Evolutionary conservation across 1,140 invertebrate species (phyloP).

Genomic region (Calephelis virginiensis): DNA sequence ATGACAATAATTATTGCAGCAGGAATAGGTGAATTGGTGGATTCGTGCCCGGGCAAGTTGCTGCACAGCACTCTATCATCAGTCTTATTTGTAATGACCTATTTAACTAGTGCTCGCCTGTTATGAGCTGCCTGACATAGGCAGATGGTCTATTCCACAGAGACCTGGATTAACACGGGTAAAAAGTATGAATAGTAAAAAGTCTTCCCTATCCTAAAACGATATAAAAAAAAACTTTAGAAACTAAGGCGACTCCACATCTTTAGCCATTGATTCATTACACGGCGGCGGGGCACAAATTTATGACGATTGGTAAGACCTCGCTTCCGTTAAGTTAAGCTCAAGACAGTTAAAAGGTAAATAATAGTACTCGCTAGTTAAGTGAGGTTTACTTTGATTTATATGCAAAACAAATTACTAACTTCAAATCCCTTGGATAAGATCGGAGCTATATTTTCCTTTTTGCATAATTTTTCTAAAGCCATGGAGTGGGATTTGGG

Average conservation of each 20-base stretch:
- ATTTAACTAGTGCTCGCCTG: too few relatives aligned
- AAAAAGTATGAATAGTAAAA: too few relatives aligned
- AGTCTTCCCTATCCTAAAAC: too few relatives aligned
- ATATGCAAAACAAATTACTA: slow-evolving; percentile 19
- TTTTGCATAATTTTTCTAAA: slow-evolving; percentile 14
- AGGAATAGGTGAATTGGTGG: too few relatives aligned
- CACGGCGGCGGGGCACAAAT: slow-evolving; percentile 38
- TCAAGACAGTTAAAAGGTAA: slow-evolving; percentile 38
- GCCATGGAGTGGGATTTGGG: not conserved
- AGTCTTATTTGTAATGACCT: too few relatives aligned
- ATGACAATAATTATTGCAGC: too few relatives aligned
- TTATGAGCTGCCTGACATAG: too few relatives aligned
- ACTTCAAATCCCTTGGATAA: slow-evolving; percentile 6
- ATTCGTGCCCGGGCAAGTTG: too few relatives aligned
- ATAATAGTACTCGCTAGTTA: slow-evolving; percentile 40
- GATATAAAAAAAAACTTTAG: not conserved
- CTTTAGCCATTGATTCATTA: slow-evolving; percentile 50
- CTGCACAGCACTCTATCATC: too few relatives aligned
- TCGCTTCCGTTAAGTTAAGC: slow-evolving; percentile 40
- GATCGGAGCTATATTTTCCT: not conserved
- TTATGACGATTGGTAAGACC: slow-evolving; percentile 41
- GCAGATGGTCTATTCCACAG: too few relatives aligned
- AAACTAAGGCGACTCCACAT: slow-evolving; percentile 27
- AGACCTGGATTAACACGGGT: too few relatives aligned
- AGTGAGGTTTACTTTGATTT: slow-evolving; percentile 34